These are phyloP conservation scores for Myopa testacea DNA, from an alignment of 2,888 invertebrate genomes.

Conservation along the genomic window DNA sequence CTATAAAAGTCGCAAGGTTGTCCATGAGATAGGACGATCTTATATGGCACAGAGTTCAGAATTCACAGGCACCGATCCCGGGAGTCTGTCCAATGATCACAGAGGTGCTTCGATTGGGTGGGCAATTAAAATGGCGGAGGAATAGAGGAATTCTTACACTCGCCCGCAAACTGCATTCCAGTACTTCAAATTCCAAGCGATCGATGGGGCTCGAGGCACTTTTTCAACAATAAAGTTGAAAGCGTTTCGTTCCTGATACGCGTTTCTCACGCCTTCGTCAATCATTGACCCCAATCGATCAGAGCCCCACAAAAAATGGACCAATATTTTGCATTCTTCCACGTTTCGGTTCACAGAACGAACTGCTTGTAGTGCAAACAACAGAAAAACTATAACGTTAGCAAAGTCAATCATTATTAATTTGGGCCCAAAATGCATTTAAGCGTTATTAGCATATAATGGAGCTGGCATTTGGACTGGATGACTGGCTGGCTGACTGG, in stretches of 20 bases:
- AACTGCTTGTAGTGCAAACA: constrained; percentile 18
- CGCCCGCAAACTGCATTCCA: no score
- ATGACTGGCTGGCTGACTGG: not conserved
- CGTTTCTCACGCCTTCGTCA: constrained; percentile 47
- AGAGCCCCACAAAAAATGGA: constrained; percentile 32
- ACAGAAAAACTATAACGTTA: constrained; percentile 42
- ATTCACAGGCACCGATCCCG: no score
- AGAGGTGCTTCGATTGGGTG: no score
- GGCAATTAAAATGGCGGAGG: no score
- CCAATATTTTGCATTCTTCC: constrained; percentile 30
- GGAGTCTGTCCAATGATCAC: no score
- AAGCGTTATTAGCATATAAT: constrained; percentile 41
- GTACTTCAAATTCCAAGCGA: no score
- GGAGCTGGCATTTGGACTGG: constrained; percentile 6
- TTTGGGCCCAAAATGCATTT: constrained; percentile 40
- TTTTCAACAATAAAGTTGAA: not conserved
- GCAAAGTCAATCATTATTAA: constrained; percentile 47
- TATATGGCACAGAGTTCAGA: no score
- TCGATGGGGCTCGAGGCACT: no score
- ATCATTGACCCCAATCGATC: constrained; percentile 42
- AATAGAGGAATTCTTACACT: no score
- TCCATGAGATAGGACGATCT: no score
- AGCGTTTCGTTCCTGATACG: not conserved
- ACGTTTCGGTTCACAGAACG: not conserved
- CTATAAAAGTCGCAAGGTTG: no score